Percentiles rank a stretch among this genome's conserved stretches.
Conservation (phyloP, 2,113 vertebrate species). For the Alethe diademata region DNA sequence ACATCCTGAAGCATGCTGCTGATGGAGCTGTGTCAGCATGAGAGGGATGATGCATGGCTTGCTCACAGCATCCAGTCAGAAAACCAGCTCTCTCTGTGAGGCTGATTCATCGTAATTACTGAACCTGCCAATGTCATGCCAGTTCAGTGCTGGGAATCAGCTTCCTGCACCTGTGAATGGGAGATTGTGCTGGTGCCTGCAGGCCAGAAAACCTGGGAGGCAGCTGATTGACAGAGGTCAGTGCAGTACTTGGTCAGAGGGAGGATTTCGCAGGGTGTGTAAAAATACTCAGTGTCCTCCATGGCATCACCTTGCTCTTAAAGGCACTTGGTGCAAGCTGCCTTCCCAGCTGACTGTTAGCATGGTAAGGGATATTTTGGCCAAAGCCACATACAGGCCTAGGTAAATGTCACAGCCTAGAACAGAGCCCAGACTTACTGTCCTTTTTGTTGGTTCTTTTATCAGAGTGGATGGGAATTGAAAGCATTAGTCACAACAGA, state of each 20-base stretch:
- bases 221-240: neutral
- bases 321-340: neutral
- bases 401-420: neutral
- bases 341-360: neutral
- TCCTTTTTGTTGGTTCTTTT: neutral
- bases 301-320: neutral
- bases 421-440: neutral
- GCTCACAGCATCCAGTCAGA: neutral
- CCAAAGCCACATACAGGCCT: neutral
- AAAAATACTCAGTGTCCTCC: neutral
- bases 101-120: neutral
- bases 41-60: neutral
- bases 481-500: neutral
- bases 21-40: neutral
- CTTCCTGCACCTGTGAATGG: neutral
- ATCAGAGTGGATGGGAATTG: neutral
- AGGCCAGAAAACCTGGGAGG: neutral
- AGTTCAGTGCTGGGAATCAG: neutral
- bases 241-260: neutral
- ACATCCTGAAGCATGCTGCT: neutral
- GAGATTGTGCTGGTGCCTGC: neutral
- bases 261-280: fast-evolving
- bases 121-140: neutral
- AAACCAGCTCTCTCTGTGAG: neutral
- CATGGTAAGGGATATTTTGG: neutral